These are phyloP conservation scores for Psittacula derbiana DNA, from an alignment of 2,797 vertebrate species.

Conservation along the genomic window DNA sequence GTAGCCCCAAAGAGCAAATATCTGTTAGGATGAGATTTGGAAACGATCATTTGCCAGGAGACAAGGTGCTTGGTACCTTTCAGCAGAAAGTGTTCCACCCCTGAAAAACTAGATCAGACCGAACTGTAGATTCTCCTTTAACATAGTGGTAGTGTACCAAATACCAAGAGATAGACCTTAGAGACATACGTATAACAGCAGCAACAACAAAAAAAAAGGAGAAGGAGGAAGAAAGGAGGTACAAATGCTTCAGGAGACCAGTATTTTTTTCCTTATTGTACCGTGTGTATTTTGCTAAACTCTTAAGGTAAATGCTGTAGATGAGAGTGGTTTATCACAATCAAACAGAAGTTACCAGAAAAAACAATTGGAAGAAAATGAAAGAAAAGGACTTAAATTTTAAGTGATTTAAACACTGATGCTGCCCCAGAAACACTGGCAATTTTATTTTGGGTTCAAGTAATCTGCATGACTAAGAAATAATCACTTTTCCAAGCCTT, in stretches of 20 bases:
- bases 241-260: neutral
- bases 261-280: neutral
- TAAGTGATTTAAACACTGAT: neutral
- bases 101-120: neutral
- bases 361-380: neutral
- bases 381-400: neutral
- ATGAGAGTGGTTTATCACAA: neutral
- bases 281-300: neutral
- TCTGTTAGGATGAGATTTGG: slow-evolving; percentile 48
- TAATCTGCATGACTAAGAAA: neutral
- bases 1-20: slow-evolving; percentile 59
- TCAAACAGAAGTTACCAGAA: neutral
- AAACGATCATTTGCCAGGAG: neutral
- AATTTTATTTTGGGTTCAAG: neutral
- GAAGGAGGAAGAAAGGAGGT: neutral
- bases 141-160: neutral
- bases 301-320: neutral
- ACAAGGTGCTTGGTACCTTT: neutral
- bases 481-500: neutral
- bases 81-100: neutral
- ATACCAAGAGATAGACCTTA: neutral
- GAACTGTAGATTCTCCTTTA: slow-evolving; percentile 18
- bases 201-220: neutral
- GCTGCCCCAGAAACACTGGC: neutral
- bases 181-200: neutral